Base-by-base conservation (phyloP, 2,888 invertebrate species). In the Agrochola macilenta region DNA sequence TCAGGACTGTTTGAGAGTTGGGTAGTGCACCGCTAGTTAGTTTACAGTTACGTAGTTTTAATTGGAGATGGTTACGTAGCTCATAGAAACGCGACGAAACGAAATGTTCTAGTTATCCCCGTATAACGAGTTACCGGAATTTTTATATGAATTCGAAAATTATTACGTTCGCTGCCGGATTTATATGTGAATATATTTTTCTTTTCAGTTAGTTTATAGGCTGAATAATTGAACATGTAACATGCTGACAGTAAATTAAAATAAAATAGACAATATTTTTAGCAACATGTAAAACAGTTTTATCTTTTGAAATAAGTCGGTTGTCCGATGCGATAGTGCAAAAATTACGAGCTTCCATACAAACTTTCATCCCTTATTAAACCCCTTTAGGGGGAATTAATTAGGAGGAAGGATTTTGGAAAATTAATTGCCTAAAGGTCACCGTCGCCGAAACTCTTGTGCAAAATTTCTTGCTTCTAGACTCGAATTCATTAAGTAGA, bases 11-110 rank as follows among this genome's bases (percentile, higher is more conserved):
- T 39, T 76, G 54, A 17, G 17, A 63, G 66, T 68, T 63, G 0
- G 35, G 20, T 65, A 26, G 30, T 30, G 17, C 30, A n/a, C 14
- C 46, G 54, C n/a, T 61, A 82, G 77, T 63, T 79, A 77, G 83
- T 83, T 63, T 68, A 39, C 49, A 83, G 78, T 82, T 77, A 78
- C 68, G 35, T 14, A 8, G 63, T 4, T 63, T 68, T 83, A 83
- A 68, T 83, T 83, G 63, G 61, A 68, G 35, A 35, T 35, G 35
- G 35, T 35, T 35, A 35, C 35, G 35, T 35, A 58, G 68, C 79
- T 64, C 63, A 57, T 52, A 63, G 66, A 63, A 61, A 77, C 17
- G 9, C 61, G 49, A 14, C 46, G 54, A 17, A 58, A 65, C 26
- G 23, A 75, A 65, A 58, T 83, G 11, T 83, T 83, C 11, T 63